These are phyloP conservation scores for Sycobia sp. DNA, from an alignment of 1,140 invertebrate genomes.

Conservation along the genomic window DNA sequence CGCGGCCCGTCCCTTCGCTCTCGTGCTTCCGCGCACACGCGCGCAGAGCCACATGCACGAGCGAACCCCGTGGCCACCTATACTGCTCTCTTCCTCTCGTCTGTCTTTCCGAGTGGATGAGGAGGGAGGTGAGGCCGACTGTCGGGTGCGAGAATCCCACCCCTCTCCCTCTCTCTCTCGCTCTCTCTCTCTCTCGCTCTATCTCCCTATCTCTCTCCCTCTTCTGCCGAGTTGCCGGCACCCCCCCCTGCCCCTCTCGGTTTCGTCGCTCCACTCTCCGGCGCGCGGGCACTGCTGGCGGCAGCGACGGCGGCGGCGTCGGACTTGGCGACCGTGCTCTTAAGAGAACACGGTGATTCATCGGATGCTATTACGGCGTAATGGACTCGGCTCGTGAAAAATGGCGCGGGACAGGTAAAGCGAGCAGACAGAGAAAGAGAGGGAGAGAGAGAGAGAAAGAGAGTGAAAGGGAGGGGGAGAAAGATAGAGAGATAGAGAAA, in stretches of 20 bases:
- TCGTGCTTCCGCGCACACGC: not conserved
- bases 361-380: conserved; percentile 51
- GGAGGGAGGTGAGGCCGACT: not conserved
- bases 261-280: conserved; percentile 35
- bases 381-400: conserved; percentile 52
- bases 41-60: conserved; percentile 4
- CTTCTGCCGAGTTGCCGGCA: conserved; percentile 32
- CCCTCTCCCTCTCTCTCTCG: too few relatives aligned
- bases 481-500: too few relatives aligned
- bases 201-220: too few relatives aligned
- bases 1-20: conserved; percentile 21
- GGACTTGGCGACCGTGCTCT: conserved; percentile 42
- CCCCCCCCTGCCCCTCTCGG: conserved; percentile 34
- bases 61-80: too few relatives aligned
- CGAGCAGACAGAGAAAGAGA: too few relatives aligned
- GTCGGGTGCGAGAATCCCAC: conserved; percentile 29
- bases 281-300: conserved; percentile 2
- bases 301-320: conserved; percentile 35
- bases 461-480: too few relatives aligned
- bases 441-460: not conserved
- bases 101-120: conserved; percentile 8
- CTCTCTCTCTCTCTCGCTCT: too few relatives aligned
- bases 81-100: not conserved
- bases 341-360: conserved; percentile 50
- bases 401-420: conserved; percentile 47